Conservation (phyloP, 2,888 invertebrate genomes). For the Sericinus montela region DNA sequence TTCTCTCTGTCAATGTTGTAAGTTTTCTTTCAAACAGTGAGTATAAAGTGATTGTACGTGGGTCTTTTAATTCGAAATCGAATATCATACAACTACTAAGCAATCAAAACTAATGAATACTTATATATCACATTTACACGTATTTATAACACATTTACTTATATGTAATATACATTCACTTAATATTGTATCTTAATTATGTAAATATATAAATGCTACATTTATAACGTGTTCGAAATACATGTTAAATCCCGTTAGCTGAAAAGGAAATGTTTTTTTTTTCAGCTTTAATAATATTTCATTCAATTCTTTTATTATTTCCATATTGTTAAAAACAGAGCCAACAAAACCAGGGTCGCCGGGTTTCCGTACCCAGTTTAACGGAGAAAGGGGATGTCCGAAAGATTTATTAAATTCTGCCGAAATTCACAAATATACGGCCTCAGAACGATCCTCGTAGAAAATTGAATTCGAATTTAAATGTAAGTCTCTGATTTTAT, state of each 20-base stretch:
- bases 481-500: neutral
- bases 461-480: conserved; percentile 7
- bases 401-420: conserved; percentile 13
- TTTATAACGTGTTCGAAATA: too few species aligned
- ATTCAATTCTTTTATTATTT: neutral
- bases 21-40: too few species aligned
- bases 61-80: too few species aligned
- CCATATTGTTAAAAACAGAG: conserved; percentile 12
- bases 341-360: conserved; percentile 4
- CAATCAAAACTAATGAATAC: too few species aligned
- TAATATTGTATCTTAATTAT: too few species aligned
- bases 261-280: neutral
- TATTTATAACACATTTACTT: too few species aligned
- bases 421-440: conserved; percentile 5
- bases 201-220: too few species aligned
- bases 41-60: too few species aligned
- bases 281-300: neutral
- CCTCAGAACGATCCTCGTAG: neutral
- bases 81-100: too few species aligned
- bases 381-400: conserved; percentile 7
- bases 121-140: too few species aligned
- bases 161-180: too few species aligned
- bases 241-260: neutral
- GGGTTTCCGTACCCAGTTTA: conserved; percentile 6
- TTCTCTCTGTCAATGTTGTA: too few species aligned